Conservation (phyloP, 30 jellyfish, hydroid and myxozoan species). For the Morbakka virulenta region DNA sequence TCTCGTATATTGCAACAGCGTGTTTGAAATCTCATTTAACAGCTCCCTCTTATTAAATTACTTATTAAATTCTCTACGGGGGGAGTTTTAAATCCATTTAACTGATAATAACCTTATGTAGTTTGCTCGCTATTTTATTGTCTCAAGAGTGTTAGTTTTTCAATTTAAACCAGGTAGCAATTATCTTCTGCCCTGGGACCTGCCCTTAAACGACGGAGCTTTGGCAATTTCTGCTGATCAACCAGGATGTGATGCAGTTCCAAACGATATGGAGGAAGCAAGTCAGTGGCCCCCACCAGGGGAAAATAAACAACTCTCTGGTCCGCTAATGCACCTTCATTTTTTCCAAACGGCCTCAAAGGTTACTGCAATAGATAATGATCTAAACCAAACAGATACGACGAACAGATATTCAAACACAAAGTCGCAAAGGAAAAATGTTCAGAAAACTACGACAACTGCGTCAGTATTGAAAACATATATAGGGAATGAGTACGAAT, state of each 20-base stretch:
- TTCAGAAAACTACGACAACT: slow-evolving; percentile 8
- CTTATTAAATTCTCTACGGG: too few species aligned
- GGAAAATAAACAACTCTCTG: slow-evolving; percentile 55
- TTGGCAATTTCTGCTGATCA: slow-evolving; percentile 27
- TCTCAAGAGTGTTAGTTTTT: too few species aligned
- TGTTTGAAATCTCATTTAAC: too few species aligned
- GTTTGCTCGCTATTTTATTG: too few species aligned
- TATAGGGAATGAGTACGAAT: slow-evolving; percentile 92
- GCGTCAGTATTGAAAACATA: slow-evolving; percentile 51
- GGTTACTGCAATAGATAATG: slow-evolving; percentile 56
- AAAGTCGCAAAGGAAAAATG: slow-evolving; percentile 60
- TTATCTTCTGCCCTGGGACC: slow-evolving; percentile 86
- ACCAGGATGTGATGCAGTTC: slow-evolving; percentile 14
- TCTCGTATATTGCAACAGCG: too few species aligned
- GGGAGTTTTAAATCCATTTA: too few species aligned
- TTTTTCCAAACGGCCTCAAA: slow-evolving; percentile 60
- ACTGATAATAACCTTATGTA: too few species aligned
- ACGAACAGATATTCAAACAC: slow-evolving; percentile 33
- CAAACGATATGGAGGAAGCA: slow-evolving; percentile 56
- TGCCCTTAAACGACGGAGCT: slow-evolving; percentile 66
- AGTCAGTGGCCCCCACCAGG: slow-evolving; percentile 99
- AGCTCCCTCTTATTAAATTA: too few species aligned
- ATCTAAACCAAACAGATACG: slow-evolving; percentile 29
- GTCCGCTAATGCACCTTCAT: slow-evolving; percentile 68
- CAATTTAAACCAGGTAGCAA: too few species aligned